Percentiles rank a stretch among this genome's conserved stretches.
Conservation (phyloP, 1,140 invertebrate species). For the Drosophila mojavensis region DNA sequence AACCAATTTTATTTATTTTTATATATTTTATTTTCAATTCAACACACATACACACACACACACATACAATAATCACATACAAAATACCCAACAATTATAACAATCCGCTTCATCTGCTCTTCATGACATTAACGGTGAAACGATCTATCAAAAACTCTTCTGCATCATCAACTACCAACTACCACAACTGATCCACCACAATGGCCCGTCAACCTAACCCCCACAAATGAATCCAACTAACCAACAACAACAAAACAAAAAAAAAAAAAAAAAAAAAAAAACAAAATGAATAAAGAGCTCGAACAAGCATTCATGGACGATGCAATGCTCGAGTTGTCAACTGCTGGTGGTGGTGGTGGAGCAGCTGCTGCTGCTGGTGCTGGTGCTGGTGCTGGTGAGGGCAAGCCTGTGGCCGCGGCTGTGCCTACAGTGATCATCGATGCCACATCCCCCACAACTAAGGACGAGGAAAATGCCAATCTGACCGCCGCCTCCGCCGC, state of each 20-base stretch:
- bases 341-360: conserved; percentile 48
- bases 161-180: background rate
- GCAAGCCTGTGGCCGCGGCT: conserved; percentile 7
- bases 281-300: conserved; percentile 46
- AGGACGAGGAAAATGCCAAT: conserved; percentile 38
- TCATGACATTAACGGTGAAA: conserved; percentile 34
- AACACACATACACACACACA: background rate
- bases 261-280: conserved; percentile 6
- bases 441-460: conserved; percentile 16
- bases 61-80: background rate
- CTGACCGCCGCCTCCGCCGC: conserved; percentile 1
- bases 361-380: conserved; percentile 11
- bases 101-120: conserved; percentile 22
- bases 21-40: conserved; percentile 33
- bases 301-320: conserved; percentile 67
- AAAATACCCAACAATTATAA: background rate
- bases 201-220: conserved; percentile 25
- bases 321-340: conserved; percentile 60
- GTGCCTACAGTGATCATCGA: conserved; percentile 68
- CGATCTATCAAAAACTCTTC: conserved; percentile 19
- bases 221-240: conserved; percentile 13
- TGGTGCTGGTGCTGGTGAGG: conserved; percentile 19
- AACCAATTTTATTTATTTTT: conserved; percentile 24
- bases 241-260: conserved; percentile 23
- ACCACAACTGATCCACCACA: conserved; percentile 12